Evolutionary conservation across 2,888 invertebrate genomes (phyloP), one percentile per base, ranked within the genome.

Genomic region (Acrobasis consociella): DNA sequence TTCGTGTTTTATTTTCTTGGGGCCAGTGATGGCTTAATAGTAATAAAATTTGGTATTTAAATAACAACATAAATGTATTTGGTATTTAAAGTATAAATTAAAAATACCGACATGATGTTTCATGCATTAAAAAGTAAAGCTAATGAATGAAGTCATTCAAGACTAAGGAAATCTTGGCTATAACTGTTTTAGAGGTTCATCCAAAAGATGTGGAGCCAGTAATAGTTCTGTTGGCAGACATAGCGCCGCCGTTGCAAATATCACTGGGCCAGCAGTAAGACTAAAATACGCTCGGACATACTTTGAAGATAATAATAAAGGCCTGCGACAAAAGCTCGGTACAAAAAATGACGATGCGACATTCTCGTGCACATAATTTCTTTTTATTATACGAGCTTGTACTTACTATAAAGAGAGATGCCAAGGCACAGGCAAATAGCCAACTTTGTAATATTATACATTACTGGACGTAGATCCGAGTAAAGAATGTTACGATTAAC

Each of bases 221-320:
- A 85, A 83, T 86, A 86, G 81, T 76, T 77, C 72, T 78, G 78
- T 86, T 87, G 87, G 89, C 89, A 88, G 77, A 81, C 83, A 74
- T 70, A 67, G 72, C 73, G 74, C 73, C 80, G 75, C 73, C 72
- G 72, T 78, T 69, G 73, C 68, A 90, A 90, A 91, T 91, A 87
- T 89, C 90, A 91, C 79, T 89, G 76, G 88, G 90, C 71, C 88
- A 85, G 65, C 75, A 73, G 78, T 84, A 83, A 83, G 74, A 68
- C 69, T 62, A 75, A 81, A 83, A 80, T 80, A 78, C 72, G 62
- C 67, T 67, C 64, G 53, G 55, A 49, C 55, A 66, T 55, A 49
- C 37, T 49, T 62, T 15, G 52, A 50, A 58, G 63, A 64, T 64
- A 63, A 53, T 66, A 67, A 65, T 56, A 56, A n/a, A 53, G 15